These are phyloP conservation scores for Platyura marginata DNA, from an alignment of 1,140 invertebrate genomes.

Conservation along the genomic window DNA sequence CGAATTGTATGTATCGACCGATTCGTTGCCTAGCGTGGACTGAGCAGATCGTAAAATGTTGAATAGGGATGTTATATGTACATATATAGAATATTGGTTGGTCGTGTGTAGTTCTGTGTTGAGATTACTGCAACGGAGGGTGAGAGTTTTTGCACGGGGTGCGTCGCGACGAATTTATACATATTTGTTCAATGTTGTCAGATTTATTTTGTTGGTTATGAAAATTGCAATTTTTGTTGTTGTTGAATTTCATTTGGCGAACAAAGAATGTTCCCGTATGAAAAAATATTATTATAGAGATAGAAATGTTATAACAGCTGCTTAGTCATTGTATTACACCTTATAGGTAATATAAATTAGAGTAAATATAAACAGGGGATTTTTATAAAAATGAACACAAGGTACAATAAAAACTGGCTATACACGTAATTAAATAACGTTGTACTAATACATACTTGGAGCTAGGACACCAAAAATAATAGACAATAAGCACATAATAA, in stretches of 20 bases:
- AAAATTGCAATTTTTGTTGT: neutral
- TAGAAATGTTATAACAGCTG: neutral
- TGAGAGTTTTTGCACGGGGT: neutral
- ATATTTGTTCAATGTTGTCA: neutral
- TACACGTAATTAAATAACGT: too few species aligned
- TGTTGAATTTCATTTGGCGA: neutral
- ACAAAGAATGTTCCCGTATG: neutral
- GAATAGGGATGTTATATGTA: neutral
- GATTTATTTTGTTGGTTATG: neutral
- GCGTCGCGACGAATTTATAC: neutral
- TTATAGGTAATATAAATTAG: too few species aligned
- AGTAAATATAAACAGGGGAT: too few species aligned
- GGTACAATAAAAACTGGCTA: too few species aligned
- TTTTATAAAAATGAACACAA: too few species aligned
- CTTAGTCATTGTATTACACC: too few species aligned
- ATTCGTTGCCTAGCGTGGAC: neutral
- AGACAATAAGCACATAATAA: too few species aligned
- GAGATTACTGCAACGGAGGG: neutral
- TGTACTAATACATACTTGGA: too few species aligned
- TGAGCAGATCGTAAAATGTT: neutral
- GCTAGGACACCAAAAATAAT: too few species aligned
- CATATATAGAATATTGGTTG: too few species aligned
- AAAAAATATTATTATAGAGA: neutral
- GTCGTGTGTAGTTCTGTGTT: neutral
- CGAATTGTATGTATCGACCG: neutral